Conservation (phyloP, 2,113 vertebrate genomes). For the Chiloscyllium plagiosum region DNA sequence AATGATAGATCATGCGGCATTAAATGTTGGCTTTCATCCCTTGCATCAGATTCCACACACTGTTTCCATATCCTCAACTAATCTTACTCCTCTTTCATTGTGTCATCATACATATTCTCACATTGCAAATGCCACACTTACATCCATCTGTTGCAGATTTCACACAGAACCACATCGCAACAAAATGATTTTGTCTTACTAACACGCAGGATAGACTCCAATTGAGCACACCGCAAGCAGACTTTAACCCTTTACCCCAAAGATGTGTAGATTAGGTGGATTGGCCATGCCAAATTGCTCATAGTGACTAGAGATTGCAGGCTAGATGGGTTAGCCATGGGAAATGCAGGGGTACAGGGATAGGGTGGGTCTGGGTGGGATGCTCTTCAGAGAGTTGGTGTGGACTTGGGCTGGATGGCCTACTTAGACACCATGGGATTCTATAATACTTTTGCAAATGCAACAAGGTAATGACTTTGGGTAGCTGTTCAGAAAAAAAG, state of each 20-base stretch:
- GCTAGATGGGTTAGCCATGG: no score
- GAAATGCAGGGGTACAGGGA: no score
- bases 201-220: background rate
- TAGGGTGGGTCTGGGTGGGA: no score
- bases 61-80: background rate
- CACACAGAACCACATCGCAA: background rate
- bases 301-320: no score
- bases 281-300: no score
- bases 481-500: background rate
- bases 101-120: background rate
- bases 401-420: no score
- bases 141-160: background rate
- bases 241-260: background rate
- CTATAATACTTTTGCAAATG: background rate
- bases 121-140: background rate
- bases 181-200: background rate
- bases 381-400: no score
- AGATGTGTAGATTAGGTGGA: no score
- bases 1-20: background rate
- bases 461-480: background rate
- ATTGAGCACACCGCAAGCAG: background rate
- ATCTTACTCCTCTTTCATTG: background rate
- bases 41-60: background rate
- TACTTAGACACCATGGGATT: no score
- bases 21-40: background rate